phyloP scores from a whole-genome alignment of 2,113 vertebrate genomes.

The Thermophis baileyi region DNA sequence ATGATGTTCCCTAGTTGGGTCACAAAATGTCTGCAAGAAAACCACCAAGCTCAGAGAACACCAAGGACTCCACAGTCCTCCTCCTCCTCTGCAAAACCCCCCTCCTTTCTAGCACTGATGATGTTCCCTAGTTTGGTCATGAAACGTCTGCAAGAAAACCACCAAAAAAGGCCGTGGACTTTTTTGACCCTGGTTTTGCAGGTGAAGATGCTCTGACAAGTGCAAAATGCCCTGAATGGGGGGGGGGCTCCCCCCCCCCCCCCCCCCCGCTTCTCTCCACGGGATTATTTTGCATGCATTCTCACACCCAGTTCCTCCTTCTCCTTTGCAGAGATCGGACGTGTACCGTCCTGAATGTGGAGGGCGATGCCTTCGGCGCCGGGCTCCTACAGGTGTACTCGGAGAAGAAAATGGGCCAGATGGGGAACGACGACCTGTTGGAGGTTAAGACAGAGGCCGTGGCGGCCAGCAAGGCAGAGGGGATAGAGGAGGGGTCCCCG shows the following conservation, averaged over 20 bases:
- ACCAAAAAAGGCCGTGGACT: too few species aligned
- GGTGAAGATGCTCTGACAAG: background rate
- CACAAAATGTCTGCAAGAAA: too few species aligned
- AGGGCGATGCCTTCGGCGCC: slow-evolving; percentile 85
- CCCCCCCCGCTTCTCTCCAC: too few species aligned
- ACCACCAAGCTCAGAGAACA: too few species aligned
- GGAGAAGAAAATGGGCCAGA: slow-evolving; percentile 54
- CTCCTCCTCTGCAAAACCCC: too few species aligned
- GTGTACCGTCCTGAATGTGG: slow-evolving; percentile 86
- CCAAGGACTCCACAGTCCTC: too few species aligned
- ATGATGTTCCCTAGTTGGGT: too few species aligned
- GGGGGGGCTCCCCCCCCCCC: background rate
- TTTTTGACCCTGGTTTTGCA: background rate
- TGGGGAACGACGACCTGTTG: slow-evolving; percentile 42
- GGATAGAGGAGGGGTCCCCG: slow-evolving; percentile 65
- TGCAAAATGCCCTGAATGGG: background rate
- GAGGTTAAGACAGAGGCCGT: slow-evolving; percentile 60
- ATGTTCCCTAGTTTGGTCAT: too few species aligned
- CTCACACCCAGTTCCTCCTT: background rate
- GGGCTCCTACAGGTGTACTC: slow-evolving; percentile 80
- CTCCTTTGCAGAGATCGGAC: slow-evolving; percentile 77
- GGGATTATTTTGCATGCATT: background rate
- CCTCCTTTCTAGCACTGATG: too few species aligned
- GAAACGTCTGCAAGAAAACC: too few species aligned
- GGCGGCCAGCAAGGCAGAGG: accelerated